Conservation (phyloP, 2,888 invertebrate genomes). For the Drosophila putrida region DNA sequence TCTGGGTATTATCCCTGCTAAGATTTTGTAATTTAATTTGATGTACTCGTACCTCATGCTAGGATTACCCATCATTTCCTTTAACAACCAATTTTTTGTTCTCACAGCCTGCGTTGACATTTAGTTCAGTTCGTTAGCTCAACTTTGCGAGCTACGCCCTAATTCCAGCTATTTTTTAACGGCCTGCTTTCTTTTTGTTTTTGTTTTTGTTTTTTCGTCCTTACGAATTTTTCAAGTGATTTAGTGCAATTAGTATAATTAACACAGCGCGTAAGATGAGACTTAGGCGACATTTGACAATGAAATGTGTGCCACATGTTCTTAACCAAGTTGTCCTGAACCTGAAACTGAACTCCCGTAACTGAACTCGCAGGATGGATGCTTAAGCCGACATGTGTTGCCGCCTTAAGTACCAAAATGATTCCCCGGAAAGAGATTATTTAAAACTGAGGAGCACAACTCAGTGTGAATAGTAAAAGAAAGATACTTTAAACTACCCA, state of each 20-base stretch:
- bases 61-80: slow-evolving; percentile 55
- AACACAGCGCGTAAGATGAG: slow-evolving; percentile 76
- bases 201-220: slow-evolving; percentile 10
- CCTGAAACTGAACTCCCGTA: slow-evolving; percentile 23
- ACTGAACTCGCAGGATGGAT: slow-evolving; percentile 26
- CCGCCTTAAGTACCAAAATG: slow-evolving; percentile 61
- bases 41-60: slow-evolving; percentile 67
- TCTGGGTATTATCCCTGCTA: slow-evolving; percentile 56
- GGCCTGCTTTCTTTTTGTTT: slow-evolving; percentile 9
- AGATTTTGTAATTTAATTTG: slow-evolving; percentile 72
- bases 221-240: slow-evolving; percentile 73
- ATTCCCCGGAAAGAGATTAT: slow-evolving; percentile 48
- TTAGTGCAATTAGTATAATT: slow-evolving; percentile 81
- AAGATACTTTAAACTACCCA: slow-evolving; percentile 23
- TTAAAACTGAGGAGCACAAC: slow-evolving; percentile 18
- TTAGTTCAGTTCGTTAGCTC: slow-evolving; percentile 21
- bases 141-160: slow-evolving; percentile 51
- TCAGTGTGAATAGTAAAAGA: slow-evolving; percentile 34
- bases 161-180: slow-evolving; percentile 64
- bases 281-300: slow-evolving; percentile 75
- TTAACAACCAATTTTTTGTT: slow-evolving; percentile 41
- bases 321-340: slow-evolving; percentile 44
- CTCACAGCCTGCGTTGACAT: slow-evolving; percentile 69
- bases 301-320: slow-evolving; percentile 70
- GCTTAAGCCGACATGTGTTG: slow-evolving; percentile 75